phyloP scores from a whole-genome alignment of 2,797 vertebrate species.

The Fistularia commersonii region DNA sequence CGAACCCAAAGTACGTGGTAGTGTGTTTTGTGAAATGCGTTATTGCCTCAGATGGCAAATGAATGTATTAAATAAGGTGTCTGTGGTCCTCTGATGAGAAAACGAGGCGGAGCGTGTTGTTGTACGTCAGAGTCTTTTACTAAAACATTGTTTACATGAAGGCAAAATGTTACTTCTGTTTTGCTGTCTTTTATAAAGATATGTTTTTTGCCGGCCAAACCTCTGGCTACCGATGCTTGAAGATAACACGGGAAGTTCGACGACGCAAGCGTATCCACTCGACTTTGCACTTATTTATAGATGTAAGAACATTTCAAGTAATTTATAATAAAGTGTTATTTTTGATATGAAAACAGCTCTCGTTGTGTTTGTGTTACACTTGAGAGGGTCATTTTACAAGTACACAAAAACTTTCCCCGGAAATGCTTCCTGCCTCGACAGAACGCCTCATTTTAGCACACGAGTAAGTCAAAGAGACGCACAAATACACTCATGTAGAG shows the following conservation, averaged over 20 bases:
- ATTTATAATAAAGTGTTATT: slow-evolving; percentile 99
- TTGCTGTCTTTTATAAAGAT: slow-evolving; percentile 90
- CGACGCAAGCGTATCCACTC: slow-evolving; percentile 68
- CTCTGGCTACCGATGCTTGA: slow-evolving; percentile 83
- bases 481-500: too few species aligned
- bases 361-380: slow-evolving; percentile 34
- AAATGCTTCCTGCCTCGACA: too few species aligned
- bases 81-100: slow-evolving; percentile 24
- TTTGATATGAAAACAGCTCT: slow-evolving; percentile 78
- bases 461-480: background rate
- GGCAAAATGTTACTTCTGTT: slow-evolving; percentile 55
- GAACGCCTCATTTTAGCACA: too few species aligned
- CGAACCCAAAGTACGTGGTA: slow-evolving; percentile 13
- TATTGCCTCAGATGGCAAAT: slow-evolving; percentile 29
- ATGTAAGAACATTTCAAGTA: slow-evolving; percentile 86
- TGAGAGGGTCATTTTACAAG: background rate
- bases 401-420: too few species aligned
- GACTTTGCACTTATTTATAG: slow-evolving; percentile 99
- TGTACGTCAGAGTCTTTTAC: slow-evolving; percentile 46
- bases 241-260: too few species aligned
- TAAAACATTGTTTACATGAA: slow-evolving; percentile 82
- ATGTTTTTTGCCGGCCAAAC: slow-evolving; percentile 74
- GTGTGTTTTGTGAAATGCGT: slow-evolving; percentile 27
- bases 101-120: too few species aligned
- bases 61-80: slow-evolving; percentile 62